A percentile compares a stretch with the other conserved stretches of the same genome.
phyloP scores from a whole-genome alignment of 2,888 invertebrate genomes.

The Callimorpha dominula region DNA sequence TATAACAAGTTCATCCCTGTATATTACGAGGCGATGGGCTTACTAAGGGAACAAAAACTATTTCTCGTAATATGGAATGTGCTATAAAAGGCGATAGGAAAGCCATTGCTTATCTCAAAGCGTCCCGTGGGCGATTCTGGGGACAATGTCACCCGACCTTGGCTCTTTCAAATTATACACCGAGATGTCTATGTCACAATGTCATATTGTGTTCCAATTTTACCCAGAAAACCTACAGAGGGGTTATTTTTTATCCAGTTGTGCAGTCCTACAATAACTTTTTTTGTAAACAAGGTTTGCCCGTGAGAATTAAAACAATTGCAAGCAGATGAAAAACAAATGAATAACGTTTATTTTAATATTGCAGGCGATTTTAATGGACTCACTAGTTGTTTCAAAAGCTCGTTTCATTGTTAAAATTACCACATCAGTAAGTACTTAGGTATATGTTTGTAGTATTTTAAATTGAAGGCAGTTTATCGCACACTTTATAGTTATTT shows the following conservation, averaged over 20 bases:
- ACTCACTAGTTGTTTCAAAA: too few species aligned
- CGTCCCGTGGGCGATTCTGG: slow-evolving; percentile 54
- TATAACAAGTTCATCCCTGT: slow-evolving; percentile 39
- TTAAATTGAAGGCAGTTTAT: too few species aligned
- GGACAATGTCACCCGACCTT: slow-evolving; percentile 58
- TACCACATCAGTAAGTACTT: too few species aligned
- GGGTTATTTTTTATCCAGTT: background rate
- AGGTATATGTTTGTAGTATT: too few species aligned
- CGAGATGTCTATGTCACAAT: slow-evolving; percentile 32
- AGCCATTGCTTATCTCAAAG: slow-evolving; percentile 67
- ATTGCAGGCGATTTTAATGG: too few species aligned
- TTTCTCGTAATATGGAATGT: slow-evolving; percentile 70
- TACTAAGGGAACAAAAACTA: slow-evolving; percentile 68
- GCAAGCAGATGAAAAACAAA: too few species aligned
- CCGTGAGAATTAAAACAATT: too few species aligned
- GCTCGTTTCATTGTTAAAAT: too few species aligned
- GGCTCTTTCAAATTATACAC: slow-evolving; percentile 46
- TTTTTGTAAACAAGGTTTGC: background rate
- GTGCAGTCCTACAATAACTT: background rate
- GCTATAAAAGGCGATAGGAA: slow-evolving; percentile 72
- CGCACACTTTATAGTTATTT: too few species aligned
- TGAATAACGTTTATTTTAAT: too few species aligned
- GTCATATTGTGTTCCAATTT: slow-evolving; percentile 18
- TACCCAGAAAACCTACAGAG: background rate
- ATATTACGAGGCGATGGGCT: slow-evolving; percentile 52